phyloP scores from a whole-genome alignment of 2,113 vertebrate genomes.

The Oncorhynchus mykiss region DNA sequence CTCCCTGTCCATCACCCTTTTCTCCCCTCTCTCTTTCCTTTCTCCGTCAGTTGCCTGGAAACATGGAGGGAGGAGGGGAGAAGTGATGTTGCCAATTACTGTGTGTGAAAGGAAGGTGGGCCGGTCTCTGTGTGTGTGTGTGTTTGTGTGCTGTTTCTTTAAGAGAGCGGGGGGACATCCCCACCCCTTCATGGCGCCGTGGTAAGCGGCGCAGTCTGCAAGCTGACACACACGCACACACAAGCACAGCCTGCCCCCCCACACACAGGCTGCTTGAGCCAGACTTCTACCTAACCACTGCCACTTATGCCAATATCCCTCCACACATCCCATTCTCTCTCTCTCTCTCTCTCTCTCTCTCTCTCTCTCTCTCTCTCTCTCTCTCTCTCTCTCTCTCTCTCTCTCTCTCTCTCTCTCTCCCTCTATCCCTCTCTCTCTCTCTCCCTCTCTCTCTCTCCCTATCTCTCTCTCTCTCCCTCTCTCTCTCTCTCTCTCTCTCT shows the following conservation, averaged over 20 bases:
- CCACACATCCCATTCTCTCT: constrained; percentile 1
- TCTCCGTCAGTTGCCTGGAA: no score
- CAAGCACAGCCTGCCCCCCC: constrained; percentile 22
- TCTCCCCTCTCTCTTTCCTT: no score
- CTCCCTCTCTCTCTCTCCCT: constrained; percentile 24
- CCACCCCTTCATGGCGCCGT: constrained; percentile 1
- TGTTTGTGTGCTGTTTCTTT: background rate
- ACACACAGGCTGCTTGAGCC: background rate
- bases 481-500: constrained; percentile 41
- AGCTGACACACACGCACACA: constrained; percentile 11
- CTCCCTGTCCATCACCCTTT: no score
- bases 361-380: constrained; percentile 22
- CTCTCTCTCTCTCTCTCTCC: no score
- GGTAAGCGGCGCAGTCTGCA: background rate
- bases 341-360: constrained; percentile 37
- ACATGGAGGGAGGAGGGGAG: no score
- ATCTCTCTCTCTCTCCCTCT: constrained; percentile 19
- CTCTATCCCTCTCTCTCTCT: constrained; percentile 36
- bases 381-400: constrained; percentile 38
- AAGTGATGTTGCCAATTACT: no score
- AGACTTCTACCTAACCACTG: constrained; percentile 9
- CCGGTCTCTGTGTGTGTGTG: background rate
- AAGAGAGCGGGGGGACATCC: background rate
- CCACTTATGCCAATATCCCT: constrained; percentile 7
- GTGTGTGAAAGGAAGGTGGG: background rate